Conservation (phyloP, 2,888 invertebrate species). For the Scrobipalpa costella region DNA sequence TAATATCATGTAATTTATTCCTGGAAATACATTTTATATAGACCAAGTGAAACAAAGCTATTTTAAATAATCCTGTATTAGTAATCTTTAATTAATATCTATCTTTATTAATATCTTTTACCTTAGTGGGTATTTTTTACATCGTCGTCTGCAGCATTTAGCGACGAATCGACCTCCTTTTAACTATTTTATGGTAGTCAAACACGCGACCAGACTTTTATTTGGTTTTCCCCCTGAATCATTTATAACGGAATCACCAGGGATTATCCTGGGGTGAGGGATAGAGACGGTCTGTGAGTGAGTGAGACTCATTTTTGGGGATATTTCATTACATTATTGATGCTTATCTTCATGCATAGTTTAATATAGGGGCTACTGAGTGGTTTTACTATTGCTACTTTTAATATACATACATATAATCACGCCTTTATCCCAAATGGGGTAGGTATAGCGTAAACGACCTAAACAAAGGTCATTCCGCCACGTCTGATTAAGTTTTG, state of each 20-base stretch:
- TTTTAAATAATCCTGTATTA: no score
- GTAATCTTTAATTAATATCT: no score
- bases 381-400: neutral
- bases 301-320: constrained; percentile 12
- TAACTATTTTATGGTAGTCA: constrained; percentile 27
- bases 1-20: no score
- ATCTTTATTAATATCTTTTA: neutral
- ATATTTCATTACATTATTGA: constrained; percentile 23
- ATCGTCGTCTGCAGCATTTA: neutral
- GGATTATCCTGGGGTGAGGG: constrained; percentile 24
- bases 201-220: constrained; percentile 36
- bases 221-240: constrained; percentile 56
- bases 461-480: no score
- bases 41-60: no score
- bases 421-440: no score
- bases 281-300: neutral
- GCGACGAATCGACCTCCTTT: neutral
- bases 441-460: no score
- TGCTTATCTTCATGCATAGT: constrained; percentile 28
- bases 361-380: constrained; percentile 14
- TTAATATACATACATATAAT: no score
- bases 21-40: no score
- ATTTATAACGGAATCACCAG: constrained; percentile 42
- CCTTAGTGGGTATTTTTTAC: no score
- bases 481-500: no score